A percentile compares a stretch with the other conserved stretches of the same genome.
phyloP scores from a whole-genome alignment of 2,888 invertebrate genomes.

The Agrochola lychnidis region DNA sequence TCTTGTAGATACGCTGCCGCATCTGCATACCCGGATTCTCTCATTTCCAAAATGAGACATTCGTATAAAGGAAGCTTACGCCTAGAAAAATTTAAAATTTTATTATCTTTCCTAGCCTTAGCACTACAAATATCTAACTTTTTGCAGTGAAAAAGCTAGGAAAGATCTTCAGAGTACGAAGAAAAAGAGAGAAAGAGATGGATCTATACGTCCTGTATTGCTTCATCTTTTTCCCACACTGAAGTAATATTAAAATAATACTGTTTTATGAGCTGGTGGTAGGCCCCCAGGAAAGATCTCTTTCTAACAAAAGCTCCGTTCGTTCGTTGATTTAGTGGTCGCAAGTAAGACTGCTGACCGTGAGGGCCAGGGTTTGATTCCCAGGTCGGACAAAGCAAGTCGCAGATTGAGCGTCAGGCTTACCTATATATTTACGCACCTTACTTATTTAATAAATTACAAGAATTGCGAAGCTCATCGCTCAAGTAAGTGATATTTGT shows the following conservation, averaged over 20 bases:
- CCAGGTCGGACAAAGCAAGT: neutral
- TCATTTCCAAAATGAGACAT: slow-evolving; percentile 89
- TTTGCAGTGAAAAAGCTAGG: no score
- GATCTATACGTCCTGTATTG: no score
- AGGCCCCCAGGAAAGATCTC: no score
- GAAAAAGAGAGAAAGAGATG: no score
- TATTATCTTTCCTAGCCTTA: neutral
- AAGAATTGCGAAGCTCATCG: neutral
- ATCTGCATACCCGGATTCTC: slow-evolving; percentile 87
- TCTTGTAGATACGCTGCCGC: slow-evolving; percentile 88
- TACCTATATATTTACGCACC: no score
- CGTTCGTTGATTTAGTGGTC: neutral
- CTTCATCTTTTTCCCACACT: no score
- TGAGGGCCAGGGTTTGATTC: neutral
- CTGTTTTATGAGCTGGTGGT: no score
- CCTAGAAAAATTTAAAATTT: slow-evolving; percentile 73
- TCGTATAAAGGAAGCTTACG: slow-evolving; percentile 88
- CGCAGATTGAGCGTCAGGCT: neutral
- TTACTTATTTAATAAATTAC: neutral
- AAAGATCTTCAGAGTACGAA: no score
- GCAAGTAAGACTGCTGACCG: neutral
- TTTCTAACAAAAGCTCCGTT: neutral
- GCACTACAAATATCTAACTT: no score
- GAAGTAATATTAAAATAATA: no score
- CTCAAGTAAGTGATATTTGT: neutral